Evolutionary conservation across 2,797 vertebrate genomes (phyloP).

Genomic region (Agapornis canus): DNA sequence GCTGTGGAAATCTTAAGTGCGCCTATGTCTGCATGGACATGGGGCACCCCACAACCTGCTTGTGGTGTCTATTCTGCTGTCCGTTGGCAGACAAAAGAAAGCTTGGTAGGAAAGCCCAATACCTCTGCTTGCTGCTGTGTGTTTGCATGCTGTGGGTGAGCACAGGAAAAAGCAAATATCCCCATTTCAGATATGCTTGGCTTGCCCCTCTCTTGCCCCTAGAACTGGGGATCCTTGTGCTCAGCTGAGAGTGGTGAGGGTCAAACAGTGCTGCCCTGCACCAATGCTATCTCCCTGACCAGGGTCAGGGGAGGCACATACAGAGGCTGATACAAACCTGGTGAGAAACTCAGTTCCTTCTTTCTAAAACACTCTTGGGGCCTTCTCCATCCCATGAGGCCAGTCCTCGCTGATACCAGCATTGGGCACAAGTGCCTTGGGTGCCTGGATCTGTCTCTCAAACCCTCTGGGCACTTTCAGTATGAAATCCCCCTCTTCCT

Average conservation of each 20-base stretch:
- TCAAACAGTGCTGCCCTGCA: rapidly evolving
- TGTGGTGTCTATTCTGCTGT: neutral
- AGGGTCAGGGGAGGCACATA: rapidly evolving
- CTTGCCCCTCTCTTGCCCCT: neutral
- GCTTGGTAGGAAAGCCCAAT: neutral
- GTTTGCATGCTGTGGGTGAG: neutral
- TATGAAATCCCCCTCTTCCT: neutral
- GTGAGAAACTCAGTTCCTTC: neutral
- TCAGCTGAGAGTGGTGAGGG: neutral
- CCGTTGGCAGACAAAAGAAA: neutral
- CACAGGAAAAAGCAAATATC: neutral
- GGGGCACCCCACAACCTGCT: neutral
- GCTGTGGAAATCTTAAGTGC: neutral
- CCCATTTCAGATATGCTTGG: neutral
- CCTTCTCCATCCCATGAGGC: neutral
- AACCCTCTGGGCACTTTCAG: neutral
- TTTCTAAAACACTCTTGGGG: neutral
- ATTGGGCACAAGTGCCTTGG: neutral
- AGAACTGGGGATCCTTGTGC: neutral
- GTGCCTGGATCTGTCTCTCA: neutral
- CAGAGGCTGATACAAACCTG: neutral
- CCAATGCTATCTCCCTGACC: neutral
- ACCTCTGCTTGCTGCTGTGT: neutral
- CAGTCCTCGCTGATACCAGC: neutral
- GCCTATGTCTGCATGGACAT: rapidly evolving